These are phyloP conservation scores for Hirudo medicinalis DNA, from an alignment of 1,140 invertebrate species.

Conservation along the genomic window DNA sequence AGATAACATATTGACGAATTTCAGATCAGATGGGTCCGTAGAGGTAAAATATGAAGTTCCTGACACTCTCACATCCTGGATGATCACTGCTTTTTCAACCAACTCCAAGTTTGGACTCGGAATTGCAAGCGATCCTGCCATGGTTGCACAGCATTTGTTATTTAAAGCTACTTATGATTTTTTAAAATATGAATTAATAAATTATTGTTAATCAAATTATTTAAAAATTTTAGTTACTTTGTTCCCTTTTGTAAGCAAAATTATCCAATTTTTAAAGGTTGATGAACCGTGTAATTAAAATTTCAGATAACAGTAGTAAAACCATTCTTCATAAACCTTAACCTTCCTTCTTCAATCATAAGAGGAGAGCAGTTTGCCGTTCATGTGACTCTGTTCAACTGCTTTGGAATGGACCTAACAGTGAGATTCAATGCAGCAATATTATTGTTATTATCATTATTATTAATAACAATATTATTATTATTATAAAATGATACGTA, in stretches of 20 bases:
- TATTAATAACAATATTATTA: no score
- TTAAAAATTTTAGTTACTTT: no score
- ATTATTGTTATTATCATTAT: no score
- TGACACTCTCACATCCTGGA: constrained; percentile 81
- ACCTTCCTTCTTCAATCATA: constrained; percentile 76
- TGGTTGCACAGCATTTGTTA: not conserved
- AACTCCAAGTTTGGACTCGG: constrained; percentile 70
- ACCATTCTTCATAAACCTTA: constrained; percentile 70
- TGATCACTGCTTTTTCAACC: constrained; percentile 79
- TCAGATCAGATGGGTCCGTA: constrained; percentile 42
- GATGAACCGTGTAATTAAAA: no score
- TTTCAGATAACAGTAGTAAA: constrained; percentile 64
- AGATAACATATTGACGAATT: no score
- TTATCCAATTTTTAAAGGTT: no score
- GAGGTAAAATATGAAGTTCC: constrained; percentile 53
- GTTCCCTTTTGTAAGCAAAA: no score
- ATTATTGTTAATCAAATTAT: no score
- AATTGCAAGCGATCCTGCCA: constrained; percentile 46
- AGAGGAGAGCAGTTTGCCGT: constrained; percentile 77
- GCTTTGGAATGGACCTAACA: constrained; percentile 33
- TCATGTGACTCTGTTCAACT: constrained; percentile 82
- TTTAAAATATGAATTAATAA: no score
- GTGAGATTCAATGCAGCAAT: no score
- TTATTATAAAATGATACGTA: no score
- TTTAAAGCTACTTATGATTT: no score